These are phyloP conservation scores for Archaeoteleia sp. DNA, from an alignment of 2,888 invertebrate genomes.

Conservation along the genomic window DNA sequence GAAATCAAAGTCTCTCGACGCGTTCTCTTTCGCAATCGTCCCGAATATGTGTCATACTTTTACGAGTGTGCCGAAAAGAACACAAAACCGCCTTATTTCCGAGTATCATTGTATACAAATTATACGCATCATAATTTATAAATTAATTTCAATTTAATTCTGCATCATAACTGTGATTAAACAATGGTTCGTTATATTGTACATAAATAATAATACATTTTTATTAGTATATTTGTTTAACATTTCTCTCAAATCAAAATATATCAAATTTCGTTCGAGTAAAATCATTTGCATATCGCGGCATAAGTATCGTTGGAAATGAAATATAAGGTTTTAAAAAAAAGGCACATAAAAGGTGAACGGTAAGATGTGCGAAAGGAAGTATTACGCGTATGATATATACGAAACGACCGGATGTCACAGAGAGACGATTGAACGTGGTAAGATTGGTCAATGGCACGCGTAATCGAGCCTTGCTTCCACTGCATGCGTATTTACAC, in stretches of 20 bases:
- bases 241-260: no score
- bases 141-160: no score
- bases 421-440: slow-evolving; percentile 53
- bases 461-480: slow-evolving; percentile 59
- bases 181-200: no score
- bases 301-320: no score
- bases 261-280: no score
- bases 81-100: no score
- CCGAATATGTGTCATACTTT: background rate
- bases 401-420: slow-evolving; percentile 52
- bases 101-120: no score
- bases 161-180: no score
- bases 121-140: no score
- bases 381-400: slow-evolving; percentile 44
- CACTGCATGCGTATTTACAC: slow-evolving; percentile 48
- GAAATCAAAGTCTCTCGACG: background rate
- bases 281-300: no score
- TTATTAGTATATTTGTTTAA: no score
- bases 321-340: slow-evolving; percentile 2
- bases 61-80: background rate
- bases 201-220: no score
- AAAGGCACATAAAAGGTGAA: slow-evolving; percentile 25
- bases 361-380: slow-evolving; percentile 45
- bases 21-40: slow-evolving; percentile 20
- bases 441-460: slow-evolving; percentile 62